These are phyloP conservation scores for Megathymus violae DNA, from an alignment of 1,140 invertebrate species.

Conservation along the genomic window DNA sequence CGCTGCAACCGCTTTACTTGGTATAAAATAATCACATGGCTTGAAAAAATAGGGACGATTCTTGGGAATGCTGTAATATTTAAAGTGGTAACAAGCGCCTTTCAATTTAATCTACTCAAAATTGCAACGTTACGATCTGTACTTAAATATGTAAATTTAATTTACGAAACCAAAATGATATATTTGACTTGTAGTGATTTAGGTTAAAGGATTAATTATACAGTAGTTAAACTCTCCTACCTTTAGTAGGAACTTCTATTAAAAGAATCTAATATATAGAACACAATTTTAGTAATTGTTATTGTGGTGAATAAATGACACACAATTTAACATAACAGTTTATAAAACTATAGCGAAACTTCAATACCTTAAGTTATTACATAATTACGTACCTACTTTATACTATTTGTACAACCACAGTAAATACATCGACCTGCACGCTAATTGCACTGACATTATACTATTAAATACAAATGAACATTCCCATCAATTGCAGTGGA, in stretches of 20 bases:
- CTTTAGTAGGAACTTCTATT: too few relatives aligned
- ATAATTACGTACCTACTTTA: too few relatives aligned
- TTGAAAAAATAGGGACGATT: constrained; percentile 32
- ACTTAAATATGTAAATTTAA: constrained; percentile 13
- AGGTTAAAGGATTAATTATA: too few relatives aligned
- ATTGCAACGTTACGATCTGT: constrained; percentile 11
- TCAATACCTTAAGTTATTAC: too few relatives aligned
- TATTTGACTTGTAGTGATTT: not conserved
- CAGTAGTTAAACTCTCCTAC: too few relatives aligned
- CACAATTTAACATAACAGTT: too few relatives aligned
- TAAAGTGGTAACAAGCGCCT: constrained; percentile 23
- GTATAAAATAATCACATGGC: constrained; percentile 66
- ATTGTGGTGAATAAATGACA: too few relatives aligned
- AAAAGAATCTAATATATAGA: too few relatives aligned
- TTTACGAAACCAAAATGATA: not conserved
- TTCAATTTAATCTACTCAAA: constrained; percentile 24
- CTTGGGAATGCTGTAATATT: constrained; percentile 27
- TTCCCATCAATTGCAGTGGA: constrained; percentile 19
- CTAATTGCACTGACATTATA: constrained; percentile 12
- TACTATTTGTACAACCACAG: too few relatives aligned
- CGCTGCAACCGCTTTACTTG: constrained; percentile 47
- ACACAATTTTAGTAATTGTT: too few relatives aligned
- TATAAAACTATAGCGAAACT: too few relatives aligned
- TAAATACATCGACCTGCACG: constrained; percentile 9
- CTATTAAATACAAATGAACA: constrained; percentile 23